Evolutionary conservation across 2,113 vertebrate genomes (phyloP).

Genomic region (Alligator sinensis): DNA sequence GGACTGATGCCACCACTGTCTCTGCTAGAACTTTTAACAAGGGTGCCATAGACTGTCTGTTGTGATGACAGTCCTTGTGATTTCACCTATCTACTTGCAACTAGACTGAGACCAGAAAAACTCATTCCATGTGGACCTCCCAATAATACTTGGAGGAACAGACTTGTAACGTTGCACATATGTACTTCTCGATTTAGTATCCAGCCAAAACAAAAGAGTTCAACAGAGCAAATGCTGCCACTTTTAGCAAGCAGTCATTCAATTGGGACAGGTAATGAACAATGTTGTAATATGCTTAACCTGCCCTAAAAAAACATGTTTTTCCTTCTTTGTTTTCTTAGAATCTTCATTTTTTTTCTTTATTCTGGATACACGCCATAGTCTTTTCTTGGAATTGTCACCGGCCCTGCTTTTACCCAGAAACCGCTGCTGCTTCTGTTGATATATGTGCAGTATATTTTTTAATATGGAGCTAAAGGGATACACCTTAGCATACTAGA

Average conservation of each 20-base stretch:
- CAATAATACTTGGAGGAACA: neutral
- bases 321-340: conserved; percentile 10
- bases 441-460: conserved; percentile 1
- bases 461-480: neutral
- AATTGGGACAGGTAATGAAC: neutral
- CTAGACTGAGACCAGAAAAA: neutral
- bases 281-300: conserved; percentile 20
- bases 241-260: conserved; percentile 4
- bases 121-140: neutral
- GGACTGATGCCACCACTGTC: neutral
- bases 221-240: neutral
- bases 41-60: neutral
- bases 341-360: neutral
- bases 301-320: neutral
- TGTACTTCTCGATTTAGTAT: neutral
- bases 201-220: neutral
- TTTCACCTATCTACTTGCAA: neutral
- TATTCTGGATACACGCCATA: neutral
- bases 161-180: neutral
- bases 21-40: neutral
- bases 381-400: neutral
- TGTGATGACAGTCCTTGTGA: neutral
- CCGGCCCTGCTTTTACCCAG: conserved; percentile 7
- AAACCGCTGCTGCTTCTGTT: conserved; percentile 12
- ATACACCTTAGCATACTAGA: neutral